Evolutionary conservation across 2,888 invertebrate species (phyloP), one percentile per base, ranked within the genome.

Genomic region (Pteria penguin): DNA sequence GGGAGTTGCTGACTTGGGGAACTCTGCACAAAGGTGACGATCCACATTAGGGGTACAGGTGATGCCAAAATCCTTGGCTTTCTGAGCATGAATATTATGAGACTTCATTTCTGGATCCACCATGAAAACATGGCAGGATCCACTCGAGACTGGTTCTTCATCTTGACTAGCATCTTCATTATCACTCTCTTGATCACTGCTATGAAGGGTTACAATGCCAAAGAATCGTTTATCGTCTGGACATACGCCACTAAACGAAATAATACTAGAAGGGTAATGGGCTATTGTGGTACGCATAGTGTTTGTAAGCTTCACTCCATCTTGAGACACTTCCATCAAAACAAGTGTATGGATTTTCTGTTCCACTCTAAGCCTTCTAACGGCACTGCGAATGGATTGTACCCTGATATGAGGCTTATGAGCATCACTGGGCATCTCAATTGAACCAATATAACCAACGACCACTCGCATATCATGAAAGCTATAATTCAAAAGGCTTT

Each of bases 61-160:
- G 73, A 98, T 95, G 83, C 96, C 95, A 92, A 98, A 98, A 82
- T 95, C 95, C 82, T 95, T 95, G 0, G 97, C 97, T 87, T 96
- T 95, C n/a, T 94, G 93, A 1, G 94, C 93, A 92, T 98, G 98
- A 58, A 95, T 94, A 32, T 94, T 94, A 90, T 98, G 98, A 76
- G 96, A 95, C 2, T 95, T 94, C 85, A 97, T 93, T 91, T 97
- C 95, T 0, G 97, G 95, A 90, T 98, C 97, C 8, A 97, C 96
- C 76, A 97, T 97, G 91, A 98, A 98, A 0, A 98, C 97, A 92
- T 98, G 98, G 89, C 98, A 98, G 69, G 98, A 97, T 89, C 96
- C 96, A 72, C 91, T 85, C 27, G 87, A 84, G 74, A 87, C 87
- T 71, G 90, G 87, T 57, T 86, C 80, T 63, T 90, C 90, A 32